Evolutionary conservation across 2,113 vertebrate genomes (phyloP).

Genomic region (Heterocephalus glaber): DNA sequence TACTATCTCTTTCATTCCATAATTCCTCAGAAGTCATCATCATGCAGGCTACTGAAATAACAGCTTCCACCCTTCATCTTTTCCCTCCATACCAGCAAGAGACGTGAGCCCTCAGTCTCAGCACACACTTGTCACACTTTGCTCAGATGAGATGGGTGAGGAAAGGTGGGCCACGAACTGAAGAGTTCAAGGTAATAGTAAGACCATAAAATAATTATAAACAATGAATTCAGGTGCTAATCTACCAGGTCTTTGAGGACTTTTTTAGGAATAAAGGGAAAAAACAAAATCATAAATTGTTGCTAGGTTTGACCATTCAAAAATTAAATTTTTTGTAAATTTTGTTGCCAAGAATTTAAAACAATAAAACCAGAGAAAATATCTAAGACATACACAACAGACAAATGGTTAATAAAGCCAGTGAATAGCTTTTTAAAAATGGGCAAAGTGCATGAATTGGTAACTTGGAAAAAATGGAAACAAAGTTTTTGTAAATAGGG

Average conservation of each 20-base stretch:
- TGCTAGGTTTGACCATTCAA: background rate
- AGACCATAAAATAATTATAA: background rate
- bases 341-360: background rate
- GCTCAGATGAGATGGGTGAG: background rate
- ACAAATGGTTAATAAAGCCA: background rate
- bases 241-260: background rate
- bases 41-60: background rate
- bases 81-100: background rate
- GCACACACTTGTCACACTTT: too few species aligned
- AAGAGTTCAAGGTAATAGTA: background rate
- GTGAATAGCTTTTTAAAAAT: background rate
- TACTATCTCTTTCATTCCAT: background rate
- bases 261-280: background rate
- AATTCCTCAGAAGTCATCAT: background rate
- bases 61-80: background rate
- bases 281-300: slow-evolving; percentile 13
- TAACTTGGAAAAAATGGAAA: background rate
- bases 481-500: too few species aligned
- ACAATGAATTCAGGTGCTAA: background rate
- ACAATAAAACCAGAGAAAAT: background rate
- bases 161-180: background rate
- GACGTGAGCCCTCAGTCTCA: too few species aligned
- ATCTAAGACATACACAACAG: background rate
- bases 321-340: background rate
- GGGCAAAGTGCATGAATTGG: background rate